Base-by-base conservation (phyloP, 2,797 vertebrate genomes). In the Cossypha heuglini region DNA sequence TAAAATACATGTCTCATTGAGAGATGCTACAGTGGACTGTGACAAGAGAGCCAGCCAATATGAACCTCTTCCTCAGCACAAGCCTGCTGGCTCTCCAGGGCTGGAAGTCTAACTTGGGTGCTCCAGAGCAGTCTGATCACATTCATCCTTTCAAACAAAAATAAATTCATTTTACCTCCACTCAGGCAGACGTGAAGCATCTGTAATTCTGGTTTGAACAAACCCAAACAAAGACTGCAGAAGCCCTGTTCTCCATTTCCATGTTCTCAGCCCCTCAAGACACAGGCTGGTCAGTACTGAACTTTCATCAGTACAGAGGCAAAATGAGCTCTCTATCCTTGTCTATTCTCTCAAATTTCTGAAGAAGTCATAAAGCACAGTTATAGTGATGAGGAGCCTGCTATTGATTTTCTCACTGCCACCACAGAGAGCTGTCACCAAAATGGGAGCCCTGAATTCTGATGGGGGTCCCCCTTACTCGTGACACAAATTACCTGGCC, bases 241-340 rank as follows among this genome's bases (percentile, higher is more conserved):
- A 37, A 78, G n/a, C 17, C 17, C 12, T 37, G 24, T n/a, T 72
- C 46, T 21, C 15, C 9, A 29, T 6, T 61, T 74, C 38, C 6
- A 6, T 20, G 19, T 25, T 46, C 28, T 26, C 33, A 37, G 20
- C 6, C 24, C 35, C n/a, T 35, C 59, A 58, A 62, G 16, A 61
- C 42, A 46, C 2, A 31, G 31, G 12, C 55, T 89, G 35, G 49
- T 52, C 45, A 91, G 62, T 17, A 49, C 48, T 62, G 38, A 88
- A 94, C 38, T 90, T 80, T 68, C 58, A 87, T 51, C 51, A 67
- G 24, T 6, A 64, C 0, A 1, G 6, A 69, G 14, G 20, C 84
- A 86, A 94, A 89, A 90, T 64, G 57, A 68, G 86, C 81, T 96
- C 93, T 94, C 72, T 8, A 21, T 49, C 37, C n/a, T 87, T 82